Base-by-base conservation (phyloP, 2,797 vertebrate species). In the Staurois parvus region DNA sequence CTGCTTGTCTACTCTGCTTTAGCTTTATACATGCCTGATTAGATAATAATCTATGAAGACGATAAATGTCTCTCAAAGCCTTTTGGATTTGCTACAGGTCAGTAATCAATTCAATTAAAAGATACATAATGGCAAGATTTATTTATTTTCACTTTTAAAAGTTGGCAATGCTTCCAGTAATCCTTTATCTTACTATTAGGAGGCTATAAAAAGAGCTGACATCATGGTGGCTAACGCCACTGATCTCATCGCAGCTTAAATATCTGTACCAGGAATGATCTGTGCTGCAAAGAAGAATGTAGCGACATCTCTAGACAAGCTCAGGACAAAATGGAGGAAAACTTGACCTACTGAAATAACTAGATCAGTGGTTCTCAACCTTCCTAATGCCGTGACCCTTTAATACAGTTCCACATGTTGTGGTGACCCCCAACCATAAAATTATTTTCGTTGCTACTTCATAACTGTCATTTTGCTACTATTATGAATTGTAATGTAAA, bases 191-290 rank as follows among this genome's bases (percentile, higher is more conserved):
- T 79, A 56, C 62, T 34, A 85, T 80, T 70, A 67, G n/a, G 28
- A 79, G 40, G 45, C 68, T 80, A 79, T 75, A 75, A 80, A 85
- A 68, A 85, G 77, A 56, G 19, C 28, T 75, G 37, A 80, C 84
- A 80, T 80, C 59, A 85, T 75, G 28, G 69, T 67, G 40, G 69
- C 52, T 28, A 21, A n/a, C 69, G 28, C 42, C 70, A 75, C 72
- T 74, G 77, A 85, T 80, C 70, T 68, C 72, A 42, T 85, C 24
- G 28, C 15, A 64, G 69, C 48, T 48, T 73, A 67, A 48, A 66
- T 78, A 62, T 64, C 19, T 28, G 56, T 72, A 21, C 68, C 64
- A 13, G 24, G 28, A 79, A 78, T 72, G 26, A 72, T 62, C 37
- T 42, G 59, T 24, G n/a, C 75, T 34, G 28, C 17, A 69, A 28